Conservation (phyloP, 2,888 invertebrate genomes). For the Ectropis crepuscularia region DNA sequence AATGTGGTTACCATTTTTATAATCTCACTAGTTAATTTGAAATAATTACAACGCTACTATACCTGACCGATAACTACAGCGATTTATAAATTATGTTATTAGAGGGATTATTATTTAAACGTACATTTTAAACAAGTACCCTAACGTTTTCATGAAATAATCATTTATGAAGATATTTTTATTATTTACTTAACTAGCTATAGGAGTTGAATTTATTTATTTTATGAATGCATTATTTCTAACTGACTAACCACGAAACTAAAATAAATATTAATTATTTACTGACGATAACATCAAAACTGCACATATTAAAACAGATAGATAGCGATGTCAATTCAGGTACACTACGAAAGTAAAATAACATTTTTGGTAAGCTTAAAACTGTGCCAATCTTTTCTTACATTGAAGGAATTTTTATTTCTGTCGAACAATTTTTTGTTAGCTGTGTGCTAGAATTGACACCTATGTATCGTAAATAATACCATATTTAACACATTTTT, state of each 20-base stretch:
- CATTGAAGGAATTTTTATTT: too few relatives aligned
- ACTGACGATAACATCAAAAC: slow-evolving; percentile 11
- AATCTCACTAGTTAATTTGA: slow-evolving; percentile 10
- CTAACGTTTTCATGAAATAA: slow-evolving; percentile 1
- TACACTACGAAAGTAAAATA: too few relatives aligned
- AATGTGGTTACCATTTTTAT: not conserved
- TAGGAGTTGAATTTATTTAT: slow-evolving; percentile 7
- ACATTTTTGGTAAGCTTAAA: too few relatives aligned
- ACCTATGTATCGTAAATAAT: not conserved
- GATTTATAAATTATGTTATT: not conserved
- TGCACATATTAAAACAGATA: slow-evolving; percentile 1
- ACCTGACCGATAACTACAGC: slow-evolving; percentile 1
- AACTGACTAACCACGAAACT: slow-evolving; percentile 9
- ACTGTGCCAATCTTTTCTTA: too few relatives aligned
- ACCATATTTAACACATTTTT: not conserved
- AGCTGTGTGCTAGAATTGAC: too few relatives aligned
- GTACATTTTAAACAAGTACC: not conserved
- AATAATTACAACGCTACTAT: slow-evolving; percentile 4
- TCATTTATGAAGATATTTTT: slow-evolving; percentile 1
- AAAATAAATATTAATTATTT: slow-evolving; percentile 4
- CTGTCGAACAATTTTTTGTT: too few relatives aligned
- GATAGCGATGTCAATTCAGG: not conserved
- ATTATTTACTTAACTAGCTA: slow-evolving; percentile 6
- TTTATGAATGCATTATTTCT: slow-evolving; percentile 1
- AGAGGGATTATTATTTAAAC: not conserved